phyloP scores from a whole-genome alignment of 2,797 vertebrate genomes.

The Neoniphon sammara region DNA sequence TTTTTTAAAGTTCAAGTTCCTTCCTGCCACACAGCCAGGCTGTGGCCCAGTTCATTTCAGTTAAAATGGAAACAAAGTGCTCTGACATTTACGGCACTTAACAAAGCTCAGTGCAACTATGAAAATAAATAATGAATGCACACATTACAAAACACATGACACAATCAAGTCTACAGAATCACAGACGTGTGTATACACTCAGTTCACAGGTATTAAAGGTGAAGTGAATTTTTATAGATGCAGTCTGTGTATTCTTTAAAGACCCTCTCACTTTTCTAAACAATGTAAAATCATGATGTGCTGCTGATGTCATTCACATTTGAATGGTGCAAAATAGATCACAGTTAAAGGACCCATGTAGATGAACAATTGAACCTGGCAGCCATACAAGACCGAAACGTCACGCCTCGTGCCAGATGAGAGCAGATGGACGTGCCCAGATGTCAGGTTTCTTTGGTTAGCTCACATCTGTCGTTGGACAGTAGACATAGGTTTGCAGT shows the following conservation, averaged over 20 bases:
- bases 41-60: slow-evolving; percentile 13
- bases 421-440: too few species aligned
- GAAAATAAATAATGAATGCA: not conserved
- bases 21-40: not conserved
- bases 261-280: not conserved
- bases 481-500: too few species aligned
- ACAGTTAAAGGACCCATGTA: slow-evolving; percentile 9
- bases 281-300: not conserved
- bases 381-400: slow-evolving; percentile 1
- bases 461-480: too few species aligned
- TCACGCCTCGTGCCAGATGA: not conserved
- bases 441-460: too few species aligned
- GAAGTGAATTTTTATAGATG: not conserved
- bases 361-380: slow-evolving; percentile 28
- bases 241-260: not conserved
- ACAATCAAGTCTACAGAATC: not conserved
- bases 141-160: not conserved
- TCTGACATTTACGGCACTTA: slow-evolving; percentile 1
- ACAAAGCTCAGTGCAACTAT: not conserved
- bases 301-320: slow-evolving; percentile 23
- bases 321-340: slow-evolving; percentile 43
- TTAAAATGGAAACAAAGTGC: slow-evolving; percentile 5
- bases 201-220: too few species aligned
- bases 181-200: too few species aligned
- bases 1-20: slow-evolving; percentile 13